Evolutionary conservation across 2,797 vertebrate species (phyloP), one percentile per base, ranked within the genome.

Genomic region (Poecilia gillii): DNA sequence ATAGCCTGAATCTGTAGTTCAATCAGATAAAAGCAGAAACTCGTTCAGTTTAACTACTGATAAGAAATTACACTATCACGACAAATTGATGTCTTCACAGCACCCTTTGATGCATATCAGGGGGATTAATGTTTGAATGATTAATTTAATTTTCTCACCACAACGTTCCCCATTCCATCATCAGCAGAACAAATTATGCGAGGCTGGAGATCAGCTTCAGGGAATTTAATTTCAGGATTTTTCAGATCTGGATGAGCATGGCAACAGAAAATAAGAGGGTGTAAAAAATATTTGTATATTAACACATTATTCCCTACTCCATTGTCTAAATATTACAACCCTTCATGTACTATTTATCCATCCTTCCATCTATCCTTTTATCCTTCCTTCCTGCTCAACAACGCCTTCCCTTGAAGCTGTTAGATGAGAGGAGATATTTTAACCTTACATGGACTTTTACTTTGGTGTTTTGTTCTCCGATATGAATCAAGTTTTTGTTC

Each of bases 401-500:
- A 2, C 2, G 18, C n/a, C 62, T 64, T 18, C 18, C 33, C 64
- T 4, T 39, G 20, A 68, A 25, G 64, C 64, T 41, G 36, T 41
- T 39, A 12, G 64, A 36, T 64, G 9, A 23, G 9, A 4, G 23
- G 23, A 41, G 7, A 68, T 68, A 41, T 70, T 70, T 51, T 53
- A 53, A 39, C 12, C 5, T 53, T 73, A 36, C 23, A 33, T 31
- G 46, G 31, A 49, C 8, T 51, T 36, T 31, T 49, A 11, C 23
- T 49, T 25, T 68, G 64, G 25, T 23, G 39, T 43, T 70, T 70
- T n/a, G 9, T 18, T 70, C 25, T 25, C 41, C 28, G 49, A 74
- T 5, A 45, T 71, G n/a, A 77, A 53, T 31, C 53, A 3, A 6
- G 20, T 79, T 73, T 78, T 77, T 81, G 25, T 53, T 72, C 28